phyloP scores from a whole-genome alignment of 1,140 invertebrate species.

The Matsumurasca onukii region DNA sequence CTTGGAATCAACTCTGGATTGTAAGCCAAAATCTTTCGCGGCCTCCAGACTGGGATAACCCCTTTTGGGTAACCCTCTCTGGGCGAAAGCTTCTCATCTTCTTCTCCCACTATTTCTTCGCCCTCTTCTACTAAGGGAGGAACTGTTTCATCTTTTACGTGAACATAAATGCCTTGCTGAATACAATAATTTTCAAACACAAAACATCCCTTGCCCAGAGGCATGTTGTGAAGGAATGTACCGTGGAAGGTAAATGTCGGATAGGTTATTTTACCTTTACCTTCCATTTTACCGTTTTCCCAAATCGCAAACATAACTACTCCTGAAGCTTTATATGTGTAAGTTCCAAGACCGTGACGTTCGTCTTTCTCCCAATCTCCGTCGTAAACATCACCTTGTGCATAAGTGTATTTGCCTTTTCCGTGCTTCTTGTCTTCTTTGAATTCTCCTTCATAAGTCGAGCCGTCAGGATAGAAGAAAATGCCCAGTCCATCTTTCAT shows the following conservation, averaged over 20 bases:
- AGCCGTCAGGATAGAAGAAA: slow-evolving; percentile 31
- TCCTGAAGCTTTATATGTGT: slow-evolving; percentile 20
- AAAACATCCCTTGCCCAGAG: slow-evolving; percentile 26
- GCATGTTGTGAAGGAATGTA: slow-evolving; percentile 21
- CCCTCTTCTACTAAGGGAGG: background rate
- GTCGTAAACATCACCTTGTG: slow-evolving; percentile 29
- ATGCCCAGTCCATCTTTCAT: slow-evolving; percentile 28
- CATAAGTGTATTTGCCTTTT: slow-evolving; percentile 22
- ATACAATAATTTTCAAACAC: slow-evolving; percentile 26
- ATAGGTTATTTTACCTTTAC: slow-evolving; percentile 24
- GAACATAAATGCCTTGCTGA: slow-evolving; percentile 19
- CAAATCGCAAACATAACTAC: slow-evolving; percentile 11
- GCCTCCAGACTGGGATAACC: slow-evolving; percentile 20
- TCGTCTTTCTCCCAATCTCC: slow-evolving; percentile 27
- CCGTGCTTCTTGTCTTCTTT: slow-evolving; percentile 28
- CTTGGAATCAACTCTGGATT: slow-evolving; percentile 21
- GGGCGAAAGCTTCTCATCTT: slow-evolving; percentile 15
- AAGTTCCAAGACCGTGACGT: slow-evolving; percentile 21
- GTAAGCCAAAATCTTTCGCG: slow-evolving; percentile 13
- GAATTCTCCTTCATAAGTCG: slow-evolving; percentile 30
- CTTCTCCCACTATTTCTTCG: background rate
- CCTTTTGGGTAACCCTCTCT: slow-evolving; percentile 25
- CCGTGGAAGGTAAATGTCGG: slow-evolving; percentile 26
- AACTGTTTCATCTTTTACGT: background rate
- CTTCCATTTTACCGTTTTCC: slow-evolving; percentile 27